These are phyloP conservation scores for Thereva nobilitata DNA, from an alignment of 2,888 invertebrate genomes.

Conservation along the genomic window DNA sequence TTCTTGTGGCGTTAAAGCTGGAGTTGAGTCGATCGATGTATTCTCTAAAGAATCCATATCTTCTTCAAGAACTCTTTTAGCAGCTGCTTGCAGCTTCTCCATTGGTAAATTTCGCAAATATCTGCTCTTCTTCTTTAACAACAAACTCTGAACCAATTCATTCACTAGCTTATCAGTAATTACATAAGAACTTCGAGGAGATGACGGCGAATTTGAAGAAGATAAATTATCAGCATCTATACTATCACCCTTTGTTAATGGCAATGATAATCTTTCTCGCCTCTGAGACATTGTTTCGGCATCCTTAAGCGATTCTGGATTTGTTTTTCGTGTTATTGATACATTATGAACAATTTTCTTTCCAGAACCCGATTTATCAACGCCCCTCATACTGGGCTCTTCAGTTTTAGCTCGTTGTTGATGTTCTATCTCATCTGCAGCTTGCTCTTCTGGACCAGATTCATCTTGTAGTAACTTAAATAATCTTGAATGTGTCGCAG, in stretches of 20 bases:
- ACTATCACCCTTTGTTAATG: conserved; percentile 57
- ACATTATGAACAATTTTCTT: conserved; percentile 58
- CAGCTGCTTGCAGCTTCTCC: conserved; percentile 64
- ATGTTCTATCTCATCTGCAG: conserved; percentile 46
- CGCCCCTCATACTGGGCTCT: conserved; percentile 43
- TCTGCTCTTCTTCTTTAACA: conserved; percentile 62
- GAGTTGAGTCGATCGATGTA: conserved; percentile 59
- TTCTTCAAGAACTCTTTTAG: conserved; percentile 63
- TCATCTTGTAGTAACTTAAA: conserved; percentile 69
- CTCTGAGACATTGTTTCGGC: conserved; percentile 58
- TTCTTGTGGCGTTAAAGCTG: conserved; percentile 60
- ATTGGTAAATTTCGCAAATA: conserved; percentile 62
- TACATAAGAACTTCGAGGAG: conserved; percentile 57
- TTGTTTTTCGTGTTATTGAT: conserved; percentile 56
- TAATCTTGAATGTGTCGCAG: conserved; percentile 72
- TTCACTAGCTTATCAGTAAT: conserved; percentile 63
- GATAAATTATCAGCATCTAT: conserved; percentile 62
- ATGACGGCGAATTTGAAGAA: conserved; percentile 61
- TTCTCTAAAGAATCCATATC: conserved; percentile 61
- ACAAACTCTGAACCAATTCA: conserved; percentile 64
- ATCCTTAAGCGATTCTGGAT: conserved; percentile 51
- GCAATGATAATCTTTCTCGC: conserved; percentile 61
- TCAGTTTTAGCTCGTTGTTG: conserved; percentile 47
- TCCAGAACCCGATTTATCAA: conserved; percentile 44
- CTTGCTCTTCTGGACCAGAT: conserved; percentile 42